Evolutionary conservation across 2,113 vertebrate genomes (phyloP), one percentile per base, ranked within the genome.

Genomic region (Cololabis saira): DNA sequence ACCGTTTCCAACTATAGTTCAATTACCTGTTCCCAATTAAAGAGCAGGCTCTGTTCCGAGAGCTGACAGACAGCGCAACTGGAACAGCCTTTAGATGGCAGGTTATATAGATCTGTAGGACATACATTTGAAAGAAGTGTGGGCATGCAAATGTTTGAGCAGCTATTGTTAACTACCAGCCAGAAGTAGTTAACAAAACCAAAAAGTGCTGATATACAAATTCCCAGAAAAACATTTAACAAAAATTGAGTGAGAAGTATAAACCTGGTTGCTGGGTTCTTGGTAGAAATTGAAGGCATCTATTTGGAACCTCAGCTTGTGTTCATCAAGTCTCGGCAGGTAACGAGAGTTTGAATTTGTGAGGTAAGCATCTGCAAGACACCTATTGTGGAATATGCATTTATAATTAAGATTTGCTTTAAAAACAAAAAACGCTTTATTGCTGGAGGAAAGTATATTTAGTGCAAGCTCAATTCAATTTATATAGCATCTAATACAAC

Each of bases 261-360:
- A 12, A 13, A 74, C 72, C 86, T 78, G 70, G 65, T 75, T 77
- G 53, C 21, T 65, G 10, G 68, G 45, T 16, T 63, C 71, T 9
- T 84, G 68, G 58, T 90, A 61, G 59, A 92, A 91, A 54, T 43
- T 77, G 67, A 92, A 92, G 9, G 91, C 91, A 3, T 91, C 87
- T 0, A 92, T 21, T 40, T 77, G 69, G 21, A 92, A 84, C 41
- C 78, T 70, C 58, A 92, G 74, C 37, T 58, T 80, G 33, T 87
- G 47, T 24, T 86, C 77, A 24, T 80, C 56, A 1, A 30, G 18
- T 68, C 91, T 79, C 16, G 74, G 80, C 6, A 91, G 44, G 67
- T 88, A 92, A 16, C 0, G 55, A 0, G 90, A 88, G 18, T 21
- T 80, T 14, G 90, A 92, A 61, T 87, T 86, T 1, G 82, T 90